These are phyloP conservation scores for Ormyrus labotus DNA, from an alignment of 2,888 invertebrate species.

Conservation along the genomic window DNA sequence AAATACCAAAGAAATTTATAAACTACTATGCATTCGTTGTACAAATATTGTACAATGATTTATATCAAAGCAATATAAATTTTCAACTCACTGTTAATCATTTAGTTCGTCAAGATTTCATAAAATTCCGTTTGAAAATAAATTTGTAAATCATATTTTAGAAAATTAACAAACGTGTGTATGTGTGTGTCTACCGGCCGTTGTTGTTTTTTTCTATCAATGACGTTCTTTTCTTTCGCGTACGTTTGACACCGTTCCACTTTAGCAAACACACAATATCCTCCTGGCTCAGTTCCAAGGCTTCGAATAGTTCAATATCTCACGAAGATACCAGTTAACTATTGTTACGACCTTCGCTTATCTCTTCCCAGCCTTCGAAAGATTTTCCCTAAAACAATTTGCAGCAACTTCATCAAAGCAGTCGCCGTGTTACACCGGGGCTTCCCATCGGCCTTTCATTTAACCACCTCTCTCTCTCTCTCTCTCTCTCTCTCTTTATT, in stretches of 20 bases:
- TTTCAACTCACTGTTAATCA: no score
- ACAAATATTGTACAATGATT: no score
- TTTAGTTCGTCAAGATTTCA: no score
- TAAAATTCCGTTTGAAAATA: no score
- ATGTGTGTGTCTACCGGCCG: no score
- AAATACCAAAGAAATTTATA: neutral
- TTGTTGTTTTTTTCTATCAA: neutral
- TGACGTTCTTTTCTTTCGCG: neutral
- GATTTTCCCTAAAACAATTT: conserved; percentile 3
- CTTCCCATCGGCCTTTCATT: neutral
- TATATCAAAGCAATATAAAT: no score
- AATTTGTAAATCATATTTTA: no score
- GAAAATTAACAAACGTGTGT: no score
- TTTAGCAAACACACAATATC: conserved; percentile 36
- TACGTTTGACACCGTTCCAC: conserved; percentile 16
- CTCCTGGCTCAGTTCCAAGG: conserved; percentile 26
- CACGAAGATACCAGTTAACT: conserved; percentile 11
- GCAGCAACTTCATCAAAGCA: neutral
- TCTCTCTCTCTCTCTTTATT: no score
- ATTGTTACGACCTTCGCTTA: conserved; percentile 13
- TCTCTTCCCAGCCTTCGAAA: neutral
- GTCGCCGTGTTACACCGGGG: neutral
- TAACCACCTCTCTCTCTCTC: neutral
- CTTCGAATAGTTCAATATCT: conserved; percentile 44
- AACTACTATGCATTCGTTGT: no score